Evolutionary conservation across 2,113 vertebrate species (phyloP).

Genomic region (Mus pahari): DNA sequence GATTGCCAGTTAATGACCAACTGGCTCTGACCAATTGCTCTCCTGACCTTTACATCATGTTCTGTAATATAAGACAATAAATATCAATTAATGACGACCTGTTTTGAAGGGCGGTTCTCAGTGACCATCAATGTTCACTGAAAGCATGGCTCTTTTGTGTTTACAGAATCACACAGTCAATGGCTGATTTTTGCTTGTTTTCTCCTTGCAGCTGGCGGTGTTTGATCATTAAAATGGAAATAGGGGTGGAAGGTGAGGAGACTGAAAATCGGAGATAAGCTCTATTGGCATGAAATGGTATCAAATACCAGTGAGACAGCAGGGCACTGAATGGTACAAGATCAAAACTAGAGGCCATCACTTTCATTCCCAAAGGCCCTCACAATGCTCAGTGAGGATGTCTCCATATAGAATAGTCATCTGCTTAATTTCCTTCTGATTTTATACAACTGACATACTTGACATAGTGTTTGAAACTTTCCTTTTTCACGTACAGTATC

Average conservation of each 20-base stretch:
- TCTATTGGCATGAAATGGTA: neutral
- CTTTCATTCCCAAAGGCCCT: neutral
- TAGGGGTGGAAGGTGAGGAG: neutral
- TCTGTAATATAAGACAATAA: slow-evolving; percentile 74
- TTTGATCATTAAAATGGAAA: slow-evolving; percentile 60
- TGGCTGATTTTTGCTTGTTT: slow-evolving; percentile 59
- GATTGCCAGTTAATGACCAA: slow-evolving; percentile 77
- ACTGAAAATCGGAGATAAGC: slow-evolving; percentile 21
- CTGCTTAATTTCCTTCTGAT: slow-evolving; percentile 19
- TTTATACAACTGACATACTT: neutral
- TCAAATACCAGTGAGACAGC: neutral
- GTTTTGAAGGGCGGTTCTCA: slow-evolving; percentile 63
- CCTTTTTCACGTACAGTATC: neutral
- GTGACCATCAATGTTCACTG: slow-evolving; percentile 34
- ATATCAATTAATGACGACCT: slow-evolving; percentile 66
- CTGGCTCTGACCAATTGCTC: slow-evolving; percentile 65
- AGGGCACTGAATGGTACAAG: neutral
- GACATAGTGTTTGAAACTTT: neutral
- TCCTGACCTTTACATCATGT: slow-evolving; percentile 68
- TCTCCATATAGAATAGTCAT: neutral
- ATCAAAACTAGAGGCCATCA: slow-evolving; percentile 41
- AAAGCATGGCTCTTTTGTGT: slow-evolving; percentile 64
- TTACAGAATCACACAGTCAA: slow-evolving; percentile 50
- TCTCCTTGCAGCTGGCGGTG: neutral
- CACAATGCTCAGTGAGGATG: neutral